Base-by-base conservation (phyloP, 1,140 invertebrate species). In the Nymphalis io region DNA sequence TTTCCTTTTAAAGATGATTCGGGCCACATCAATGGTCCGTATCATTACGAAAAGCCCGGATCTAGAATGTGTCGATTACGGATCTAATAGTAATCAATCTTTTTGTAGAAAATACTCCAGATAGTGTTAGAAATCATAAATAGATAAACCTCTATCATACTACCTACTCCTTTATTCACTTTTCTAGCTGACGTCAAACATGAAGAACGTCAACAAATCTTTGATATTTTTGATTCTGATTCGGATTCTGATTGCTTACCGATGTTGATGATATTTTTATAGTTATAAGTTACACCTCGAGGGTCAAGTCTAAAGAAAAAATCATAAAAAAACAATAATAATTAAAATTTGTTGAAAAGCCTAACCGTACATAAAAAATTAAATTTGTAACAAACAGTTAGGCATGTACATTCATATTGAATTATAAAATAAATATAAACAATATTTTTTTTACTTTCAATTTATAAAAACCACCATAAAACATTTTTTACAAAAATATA, bases 41-140 rank as follows among this genome's bases (percentile, higher is more conserved):
- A 79, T 82, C 78, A 80, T 80, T 79, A 82, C 68, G 68, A 74
- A 55, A 67, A 70, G 23, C 72, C 67, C 60, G 76, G 68, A 76
- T 75, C 71, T 66, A 73, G 55, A 65, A 77, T 61, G 63, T 80
- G 76, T 79, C 78, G 68, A 72, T 60, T 69, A 55, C 55, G 71
- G 74, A 76, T 79, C 68, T 66, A 79, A 73, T 58, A 75, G 73
- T 73, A 75, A 82, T 82, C 74, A 82, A 82, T 82, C 78, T 79
- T n/a, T n/a, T 73, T 53, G 58, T 46, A 58, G 51, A 58, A 23
- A 55, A 69, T 68, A 68, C 33, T 59, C 4, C n/a, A 18, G 51
- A n/a, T 27, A 20, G 6, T 15, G 23, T 53, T 44, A n/a, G 18
- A 21, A 55, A 27, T 23, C 15, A 3, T 23, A 55, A 55, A 23